Evolutionary conservation across 2,113 vertebrate species (phyloP).

Genomic region (Anguilla japonica): DNA sequence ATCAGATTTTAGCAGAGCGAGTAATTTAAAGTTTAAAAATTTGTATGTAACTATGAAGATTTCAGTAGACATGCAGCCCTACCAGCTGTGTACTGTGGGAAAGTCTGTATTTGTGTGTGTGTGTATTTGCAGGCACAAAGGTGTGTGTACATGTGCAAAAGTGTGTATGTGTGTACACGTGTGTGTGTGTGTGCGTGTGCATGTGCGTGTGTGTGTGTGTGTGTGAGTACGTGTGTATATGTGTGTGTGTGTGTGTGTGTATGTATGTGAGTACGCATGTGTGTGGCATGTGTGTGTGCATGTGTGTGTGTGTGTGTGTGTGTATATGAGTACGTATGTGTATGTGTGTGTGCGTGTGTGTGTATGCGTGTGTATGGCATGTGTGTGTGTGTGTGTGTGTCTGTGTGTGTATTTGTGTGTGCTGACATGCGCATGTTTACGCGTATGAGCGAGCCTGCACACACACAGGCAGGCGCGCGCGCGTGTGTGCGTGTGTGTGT

Average conservation of each 20-base stretch:
- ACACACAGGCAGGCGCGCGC: conserved; percentile 9
- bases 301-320: not conserved
- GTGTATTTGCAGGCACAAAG: not conserved
- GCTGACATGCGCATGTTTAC: not conserved
- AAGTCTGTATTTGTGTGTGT: not conserved
- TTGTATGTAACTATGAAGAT: no score
- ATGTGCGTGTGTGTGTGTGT: no score
- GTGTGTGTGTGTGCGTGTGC: no score
- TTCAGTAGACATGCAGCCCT: no score
- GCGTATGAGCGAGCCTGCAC: not conserved
- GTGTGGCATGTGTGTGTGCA: not conserved
- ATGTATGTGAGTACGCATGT: not conserved
- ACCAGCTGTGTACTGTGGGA: not conserved
- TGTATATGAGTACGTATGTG: no score
- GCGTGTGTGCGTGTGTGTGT: conserved; percentile 17
- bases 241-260: not conserved
- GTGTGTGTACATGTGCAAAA: not conserved
- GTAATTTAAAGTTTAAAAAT: no score
- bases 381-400: not conserved
- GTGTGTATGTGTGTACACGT: conserved; percentile 7
- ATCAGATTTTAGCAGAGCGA: no score
- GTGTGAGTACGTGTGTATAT: no score
- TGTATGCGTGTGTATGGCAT: not conserved
- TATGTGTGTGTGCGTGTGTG: no score
- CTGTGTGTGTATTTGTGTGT: not conserved